Base-by-base conservation (phyloP, 2,113 vertebrate species). In the Psittacara wagleri region DNA sequence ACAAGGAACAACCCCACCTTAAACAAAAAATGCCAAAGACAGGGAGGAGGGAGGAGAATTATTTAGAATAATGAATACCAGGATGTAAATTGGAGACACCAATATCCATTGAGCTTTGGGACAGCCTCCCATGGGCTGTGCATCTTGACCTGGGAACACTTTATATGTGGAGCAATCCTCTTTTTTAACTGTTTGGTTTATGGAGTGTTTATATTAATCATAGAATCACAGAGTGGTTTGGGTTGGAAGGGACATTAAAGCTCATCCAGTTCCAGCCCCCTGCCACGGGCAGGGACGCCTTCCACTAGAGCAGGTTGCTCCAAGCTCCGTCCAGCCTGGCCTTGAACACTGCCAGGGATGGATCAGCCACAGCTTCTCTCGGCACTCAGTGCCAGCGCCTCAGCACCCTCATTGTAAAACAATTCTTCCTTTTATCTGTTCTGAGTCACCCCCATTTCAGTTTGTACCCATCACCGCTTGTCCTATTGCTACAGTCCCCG, bases 1-100 rank as follows among this genome's bases (percentile, higher is more conserved):
- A 92, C 91, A 73, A 82, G 77, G 54, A 95, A 85, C 66, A 94
- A 52, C 91, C 52, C 84, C 95, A 89, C 96, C 96, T 95, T 85
- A 94, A 95, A 95, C 78, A 95, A 82, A 86, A 95, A 91, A 83
- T 79, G 39, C 57, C 77, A 62, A 75, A 85, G 81, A 68, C 48
- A 62, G 81, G 84, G 95, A 92, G 84, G 74, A 89, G 59, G 18
- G 24, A 41, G 31, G 24, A 59, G 27, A 76, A 80, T 66, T 95
- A 87, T 43, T 86, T 83, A 46, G 39, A 91, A 77, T 69, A 69
- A 63, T 93, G 83, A 96, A 92, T 94, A 77, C 70, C 78, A 82
- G 96, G 94, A 96, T 96, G 77, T 95, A 87, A 85, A 84, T 43
- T 73, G 46, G 46, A 89, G 41, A 68, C 28, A 84, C 31, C 33